Base-by-base conservation (phyloP, 2,113 vertebrate genomes). In the Verasper variegatus region DNA sequence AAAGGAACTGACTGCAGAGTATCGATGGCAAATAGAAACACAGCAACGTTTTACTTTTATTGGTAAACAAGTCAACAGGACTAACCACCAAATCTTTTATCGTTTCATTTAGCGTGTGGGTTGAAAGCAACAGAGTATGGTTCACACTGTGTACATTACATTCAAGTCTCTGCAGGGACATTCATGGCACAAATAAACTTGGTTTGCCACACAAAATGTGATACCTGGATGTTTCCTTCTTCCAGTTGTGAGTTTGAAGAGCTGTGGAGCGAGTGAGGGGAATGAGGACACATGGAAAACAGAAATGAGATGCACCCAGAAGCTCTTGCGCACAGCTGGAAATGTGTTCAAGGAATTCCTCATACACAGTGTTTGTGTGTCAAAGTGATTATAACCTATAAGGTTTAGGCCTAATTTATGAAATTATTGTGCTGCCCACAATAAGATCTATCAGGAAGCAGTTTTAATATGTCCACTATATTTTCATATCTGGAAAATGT, bases 31-130 rank as follows among this genome's bases (percentile, higher is more conserved):
- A 31, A 51, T 58, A 64, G 26, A 52, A 68, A 56, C 54, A 56
- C 54, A 56, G n/a, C 21, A 56, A 74, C 55, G 3, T 18, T 42
- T 80, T 51, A 59, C 23, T 75, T 70, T 52, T 65, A 70, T 69
- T 80, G 59, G 42, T 75, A 55, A 80, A 64, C 58, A 80, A 7
- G 21, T 64, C 10, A 58, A 75, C 45, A 54, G 23, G 24, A 81
- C 52, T 56, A 71, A 42, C 35, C 55, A 76, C 61, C 67, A 61
- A 40, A 21, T 54, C 6, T 59, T 57, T 21, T 40, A 40, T 37
- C 7, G 42, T 62, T 55, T 73, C 63, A 12, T 49, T 62, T 47
- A 37, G 23, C 2, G 5, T 23, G 31, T 12, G 31, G 59, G 23
- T 24, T 54, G 31, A 65, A 64, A 81, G 71, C 20, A 42, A 59